Evolutionary conservation across 2,113 vertebrate species (phyloP), one percentile per base, ranked within the genome.

Genomic region (Pteropus alecto): DNA sequence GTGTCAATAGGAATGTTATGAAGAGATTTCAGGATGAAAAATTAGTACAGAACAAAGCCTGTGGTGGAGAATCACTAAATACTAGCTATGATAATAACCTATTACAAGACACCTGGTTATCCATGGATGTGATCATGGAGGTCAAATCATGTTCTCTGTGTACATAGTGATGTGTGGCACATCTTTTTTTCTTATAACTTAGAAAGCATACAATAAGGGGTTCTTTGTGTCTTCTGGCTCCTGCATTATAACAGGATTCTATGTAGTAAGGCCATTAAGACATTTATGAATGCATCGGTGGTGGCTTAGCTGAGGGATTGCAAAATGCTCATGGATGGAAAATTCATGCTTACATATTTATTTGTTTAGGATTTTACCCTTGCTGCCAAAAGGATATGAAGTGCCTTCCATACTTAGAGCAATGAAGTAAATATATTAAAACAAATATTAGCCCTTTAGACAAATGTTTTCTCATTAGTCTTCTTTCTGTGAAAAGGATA

Each of bases 361-460:
- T 84, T 97, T 95, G 88, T 93, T 96, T 95, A 96, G 65, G 79
- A 92, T 92, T 93, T 96, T 92, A 71, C 48, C 79, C 92, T 94
- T 82, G 67, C 70, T 94, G 86, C 63, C 73, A 58, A 94, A 89
- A 92, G 26, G 76, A 81, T 87, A 71, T 73, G 86, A 67, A 82
- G 58, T 82, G 54, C 63, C 68, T 97, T 92, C 91, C 70, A 60
- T 93, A 90, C 94, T 96, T 92, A 96, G 51, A 98, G 93, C 92
- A 14, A 97, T 96, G 90, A 87, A 98, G 94, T 93, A 98, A 98
- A 96, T 92, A 96, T 88, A 98, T 98, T 97, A 98, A 97, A 93
- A 98, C 97, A 98, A 98, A 98, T 98, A 95, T 98, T 98, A 98
- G 95, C 93, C 97, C 97, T 97, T 96, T 93, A 97, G 82, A 97